phyloP scores from a whole-genome alignment of 2,888 invertebrate species.

The Onthophagus sagittarius region DNA sequence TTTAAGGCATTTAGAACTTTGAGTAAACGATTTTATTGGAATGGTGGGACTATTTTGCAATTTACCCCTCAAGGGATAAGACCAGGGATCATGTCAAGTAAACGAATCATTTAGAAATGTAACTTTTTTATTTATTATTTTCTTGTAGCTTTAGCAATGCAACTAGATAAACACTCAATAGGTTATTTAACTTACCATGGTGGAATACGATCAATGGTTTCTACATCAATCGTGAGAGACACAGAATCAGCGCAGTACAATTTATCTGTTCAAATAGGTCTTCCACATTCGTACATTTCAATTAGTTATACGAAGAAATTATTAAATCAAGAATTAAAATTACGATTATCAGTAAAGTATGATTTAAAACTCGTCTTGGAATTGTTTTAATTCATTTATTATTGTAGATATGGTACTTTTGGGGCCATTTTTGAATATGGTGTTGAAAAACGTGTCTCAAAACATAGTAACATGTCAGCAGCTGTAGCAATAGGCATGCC shows the following conservation, averaged over 20 bases:
- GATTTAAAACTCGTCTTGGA: constrained; percentile 38
- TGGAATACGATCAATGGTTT: constrained; percentile 69
- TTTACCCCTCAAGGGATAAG: constrained; percentile 73
- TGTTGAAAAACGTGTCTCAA: constrained; percentile 87
- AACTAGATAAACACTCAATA: constrained; percentile 81
- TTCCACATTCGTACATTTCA: constrained; percentile 73
- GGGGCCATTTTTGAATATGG: constrained; percentile 87
- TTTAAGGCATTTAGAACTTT: constrained; percentile 76
- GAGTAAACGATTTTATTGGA: constrained; percentile 70
- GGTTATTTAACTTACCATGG: constrained; percentile 85
- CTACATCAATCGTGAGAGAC: constrained; percentile 75
- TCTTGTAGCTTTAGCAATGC: constrained; percentile 70
- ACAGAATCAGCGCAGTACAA: constrained; percentile 55
- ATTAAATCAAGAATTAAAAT: constrained; percentile 71
- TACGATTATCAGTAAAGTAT: constrained; percentile 76
- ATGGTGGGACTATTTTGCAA: constrained; percentile 71
- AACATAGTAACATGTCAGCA: constrained; percentile 83
- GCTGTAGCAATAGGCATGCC: constrained; percentile 82
- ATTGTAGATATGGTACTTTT: constrained; percentile 72
- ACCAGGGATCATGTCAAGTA: constrained; percentile 75
- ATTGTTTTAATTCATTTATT: constrained; percentile 12
- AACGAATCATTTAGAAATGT: constrained; percentile 35
- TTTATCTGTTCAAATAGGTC: constrained; percentile 75
- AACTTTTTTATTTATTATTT: neutral
- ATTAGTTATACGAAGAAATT: constrained; percentile 77